phyloP scores from a whole-genome alignment of 2,797 vertebrate species.

The Xiphophorus birchmanni region DNA sequence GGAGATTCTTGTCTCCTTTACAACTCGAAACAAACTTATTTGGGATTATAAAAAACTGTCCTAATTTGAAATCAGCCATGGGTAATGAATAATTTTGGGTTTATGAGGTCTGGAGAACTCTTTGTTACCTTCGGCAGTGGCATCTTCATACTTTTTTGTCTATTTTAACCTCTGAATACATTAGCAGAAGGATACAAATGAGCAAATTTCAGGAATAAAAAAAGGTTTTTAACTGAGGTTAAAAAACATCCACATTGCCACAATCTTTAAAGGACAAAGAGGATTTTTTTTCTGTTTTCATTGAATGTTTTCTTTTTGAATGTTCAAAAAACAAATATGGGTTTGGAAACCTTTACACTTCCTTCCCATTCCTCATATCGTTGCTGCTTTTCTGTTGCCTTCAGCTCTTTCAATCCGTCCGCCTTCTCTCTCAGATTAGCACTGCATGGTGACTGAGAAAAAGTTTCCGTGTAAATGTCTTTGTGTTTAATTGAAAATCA shows the following conservation, averaged over 20 bases:
- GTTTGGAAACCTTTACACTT: neutral
- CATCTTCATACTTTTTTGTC: neutral
- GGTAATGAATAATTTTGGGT: neutral
- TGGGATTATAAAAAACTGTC: too few species aligned
- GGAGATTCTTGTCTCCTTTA: neutral
- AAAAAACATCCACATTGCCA: neutral
- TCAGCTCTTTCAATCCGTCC: slow-evolving; percentile 34
- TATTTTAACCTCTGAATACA: neutral
- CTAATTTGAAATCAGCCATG: too few species aligned
- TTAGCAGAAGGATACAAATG: neutral
- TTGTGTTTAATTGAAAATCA: slow-evolving; percentile 49
- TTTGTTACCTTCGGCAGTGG: neutral
- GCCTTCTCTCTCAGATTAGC: neutral
- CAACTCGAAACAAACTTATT: too few species aligned
- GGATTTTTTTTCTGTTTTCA: neutral
- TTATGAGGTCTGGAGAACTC: neutral
- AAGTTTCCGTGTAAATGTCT: neutral
- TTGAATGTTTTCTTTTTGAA: neutral
- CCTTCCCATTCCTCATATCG: neutral
- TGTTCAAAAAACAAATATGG: neutral
- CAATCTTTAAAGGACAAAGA: neutral
- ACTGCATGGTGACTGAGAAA: neutral
- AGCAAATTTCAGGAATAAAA: neutral
- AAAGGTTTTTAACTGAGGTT: neutral
- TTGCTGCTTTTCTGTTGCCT: neutral